These are phyloP conservation scores for Nesometra sesokonis DNA, from an alignment of 35 echinoderm and acorn worm genomes.

Conservation along the genomic window DNA sequence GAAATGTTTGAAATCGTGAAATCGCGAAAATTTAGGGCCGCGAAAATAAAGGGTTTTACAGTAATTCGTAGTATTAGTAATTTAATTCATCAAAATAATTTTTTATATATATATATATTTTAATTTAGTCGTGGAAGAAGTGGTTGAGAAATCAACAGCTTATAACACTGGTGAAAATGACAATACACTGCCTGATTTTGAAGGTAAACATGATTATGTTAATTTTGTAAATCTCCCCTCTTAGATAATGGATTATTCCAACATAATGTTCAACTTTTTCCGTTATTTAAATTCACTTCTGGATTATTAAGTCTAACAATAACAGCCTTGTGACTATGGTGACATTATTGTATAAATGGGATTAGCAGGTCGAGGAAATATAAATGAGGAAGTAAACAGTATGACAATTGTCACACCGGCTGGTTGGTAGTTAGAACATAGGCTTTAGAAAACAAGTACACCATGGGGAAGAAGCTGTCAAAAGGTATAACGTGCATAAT, in stretches of 20 bases:
- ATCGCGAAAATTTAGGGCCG: too few species aligned
- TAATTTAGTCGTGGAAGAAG: constrained; percentile 45
- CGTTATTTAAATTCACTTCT: constrained; percentile 10
- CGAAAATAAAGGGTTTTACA: too few species aligned
- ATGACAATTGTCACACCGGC: neutral
- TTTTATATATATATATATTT: neutral
- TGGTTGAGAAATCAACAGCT: constrained; percentile 31
- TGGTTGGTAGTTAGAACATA: neutral
- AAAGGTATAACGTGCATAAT: neutral
- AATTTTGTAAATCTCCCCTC: neutral
- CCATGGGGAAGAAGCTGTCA: neutral
- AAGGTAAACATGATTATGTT: constrained; percentile 5
- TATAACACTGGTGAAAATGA: constrained; percentile 38
- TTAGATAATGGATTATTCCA: neutral
- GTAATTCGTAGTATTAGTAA: too few species aligned
- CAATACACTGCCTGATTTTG: neutral
- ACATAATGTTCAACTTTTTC: neutral
- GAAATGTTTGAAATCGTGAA: too few species aligned
- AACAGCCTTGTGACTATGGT: neutral
- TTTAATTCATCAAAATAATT: neutral
- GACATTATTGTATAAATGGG: neutral
- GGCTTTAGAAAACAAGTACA: neutral
- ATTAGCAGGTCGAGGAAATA: neutral
- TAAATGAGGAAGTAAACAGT: neutral
- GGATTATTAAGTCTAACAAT: neutral